Conservation (phyloP, 2,888 invertebrate genomes). For the Lasioglossum vierecki region DNA sequence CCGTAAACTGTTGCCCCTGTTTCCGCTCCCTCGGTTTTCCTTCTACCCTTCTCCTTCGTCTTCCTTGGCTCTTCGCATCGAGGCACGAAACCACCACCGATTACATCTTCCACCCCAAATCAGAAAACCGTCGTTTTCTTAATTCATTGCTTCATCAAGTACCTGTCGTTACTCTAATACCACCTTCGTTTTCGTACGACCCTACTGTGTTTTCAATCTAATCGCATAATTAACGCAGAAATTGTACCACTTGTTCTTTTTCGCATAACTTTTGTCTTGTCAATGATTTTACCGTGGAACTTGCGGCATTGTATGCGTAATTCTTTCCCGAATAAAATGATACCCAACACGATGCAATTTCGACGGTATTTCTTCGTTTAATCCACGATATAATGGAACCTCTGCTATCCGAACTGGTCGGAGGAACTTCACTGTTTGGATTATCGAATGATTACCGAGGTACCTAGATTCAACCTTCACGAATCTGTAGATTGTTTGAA, state of each 20-base stretch:
- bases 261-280: background rate
- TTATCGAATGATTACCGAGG: background rate
- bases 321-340: background rate
- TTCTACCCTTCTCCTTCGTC: conserved; percentile 4
- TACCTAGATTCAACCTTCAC: background rate
- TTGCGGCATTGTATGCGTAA: background rate
- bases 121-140: background rate
- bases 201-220: background rate
- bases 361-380: background rate
- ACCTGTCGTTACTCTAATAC: background rate
- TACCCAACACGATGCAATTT: background rate
- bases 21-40: conserved; percentile 9
- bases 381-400: background rate
- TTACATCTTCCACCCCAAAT: background rate
- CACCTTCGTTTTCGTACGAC: background rate
- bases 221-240: background rate
- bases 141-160: background rate
- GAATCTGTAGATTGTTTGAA: background rate
- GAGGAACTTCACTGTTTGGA: background rate
- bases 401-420: background rate
- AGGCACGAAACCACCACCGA: background rate
- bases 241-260: background rate
- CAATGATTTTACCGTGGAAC: background rate
- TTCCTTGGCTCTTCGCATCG: background rate
- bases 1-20: conserved; percentile 54